Conservation (phyloP, 53 echinoderm and acorn worm species). For the Luidia sarsii region DNA sequence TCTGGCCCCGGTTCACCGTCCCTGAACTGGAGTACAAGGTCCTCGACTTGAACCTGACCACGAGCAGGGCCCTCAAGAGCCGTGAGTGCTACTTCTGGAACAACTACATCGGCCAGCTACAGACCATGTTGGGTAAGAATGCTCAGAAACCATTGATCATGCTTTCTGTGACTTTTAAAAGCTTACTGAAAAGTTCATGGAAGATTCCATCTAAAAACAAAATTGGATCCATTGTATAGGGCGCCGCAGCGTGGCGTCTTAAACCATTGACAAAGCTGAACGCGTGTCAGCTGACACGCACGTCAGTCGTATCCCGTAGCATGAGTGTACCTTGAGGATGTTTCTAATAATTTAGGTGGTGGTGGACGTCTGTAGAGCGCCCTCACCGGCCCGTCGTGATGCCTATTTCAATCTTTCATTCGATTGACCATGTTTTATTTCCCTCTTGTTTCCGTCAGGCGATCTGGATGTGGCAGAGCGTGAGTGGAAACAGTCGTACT, state of each 20-base stretch:
- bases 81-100: constrained; percentile 69
- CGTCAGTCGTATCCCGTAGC: no score
- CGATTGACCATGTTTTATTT: not conserved
- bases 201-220: no score
- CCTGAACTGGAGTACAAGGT: constrained; percentile 37
- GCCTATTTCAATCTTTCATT: not conserved
- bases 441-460: not conserved
- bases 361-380: not conserved
- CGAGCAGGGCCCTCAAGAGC: constrained; percentile 55
- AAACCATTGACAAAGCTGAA: no score
- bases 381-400: no score
- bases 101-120: constrained; percentile 35
- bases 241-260: no score
- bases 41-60: constrained; percentile 16
- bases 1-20: constrained; percentile 45
- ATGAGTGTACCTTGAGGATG: no score
- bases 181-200: no score
- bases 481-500: not conserved
- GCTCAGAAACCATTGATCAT: no score
- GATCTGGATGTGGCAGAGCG: not conserved
- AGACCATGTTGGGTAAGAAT: constrained; percentile 37
- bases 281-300: no score
- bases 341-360: not conserved
- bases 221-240: no score
- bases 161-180: no score